Evolutionary conservation across 1,140 invertebrate genomes (phyloP).

Genomic region (Tachypleus tridentatus): DNA sequence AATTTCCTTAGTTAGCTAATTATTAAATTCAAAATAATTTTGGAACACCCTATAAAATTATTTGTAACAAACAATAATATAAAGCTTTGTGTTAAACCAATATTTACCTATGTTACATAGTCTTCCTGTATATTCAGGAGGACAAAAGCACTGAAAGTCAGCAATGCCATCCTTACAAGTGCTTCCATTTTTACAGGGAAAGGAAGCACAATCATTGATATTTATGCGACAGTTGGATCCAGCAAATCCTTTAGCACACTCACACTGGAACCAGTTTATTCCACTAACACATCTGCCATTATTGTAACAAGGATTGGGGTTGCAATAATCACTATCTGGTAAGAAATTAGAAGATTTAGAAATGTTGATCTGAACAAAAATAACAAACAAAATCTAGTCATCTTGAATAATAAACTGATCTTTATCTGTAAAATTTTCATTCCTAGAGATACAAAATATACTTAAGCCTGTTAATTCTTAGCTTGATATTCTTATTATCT

Average conservation of each 20-base stretch:
- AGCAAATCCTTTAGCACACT: conserved; percentile 59
- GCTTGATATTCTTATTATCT: too few relatives aligned
- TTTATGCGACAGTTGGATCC: conserved; percentile 38
- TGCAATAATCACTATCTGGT: conserved; percentile 28
- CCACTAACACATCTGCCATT: conserved; percentile 47
- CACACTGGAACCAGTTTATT: conserved; percentile 54
- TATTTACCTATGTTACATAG: conserved; percentile 54
- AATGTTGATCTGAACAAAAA: conserved; percentile 2
- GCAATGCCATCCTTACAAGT: conserved; percentile 28
- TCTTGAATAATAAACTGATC: too few relatives aligned
- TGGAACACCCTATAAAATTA: too few relatives aligned
- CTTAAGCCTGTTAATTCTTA: too few relatives aligned
- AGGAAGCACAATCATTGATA: conserved; percentile 33
- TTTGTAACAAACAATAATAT: too few relatives aligned
- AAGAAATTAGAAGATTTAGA: conserved; percentile 1
- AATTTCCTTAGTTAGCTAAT: too few relatives aligned
- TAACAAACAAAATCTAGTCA: not conserved
- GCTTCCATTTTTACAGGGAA: conserved; percentile 27
- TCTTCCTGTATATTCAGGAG: conserved; percentile 66
- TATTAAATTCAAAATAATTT: too few relatives aligned
- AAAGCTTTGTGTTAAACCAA: too few relatives aligned
- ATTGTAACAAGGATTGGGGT: conserved; percentile 34
- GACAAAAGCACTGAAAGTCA: conserved; percentile 73
- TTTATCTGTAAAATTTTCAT: too few relatives aligned
- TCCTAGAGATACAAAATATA: too few relatives aligned